Percentiles rank a stretch among this genome's conserved stretches.
Evolutionary conservation across 2,113 vertebrate genomes (phyloP).

Genomic region (Bufo gargarizans): DNA sequence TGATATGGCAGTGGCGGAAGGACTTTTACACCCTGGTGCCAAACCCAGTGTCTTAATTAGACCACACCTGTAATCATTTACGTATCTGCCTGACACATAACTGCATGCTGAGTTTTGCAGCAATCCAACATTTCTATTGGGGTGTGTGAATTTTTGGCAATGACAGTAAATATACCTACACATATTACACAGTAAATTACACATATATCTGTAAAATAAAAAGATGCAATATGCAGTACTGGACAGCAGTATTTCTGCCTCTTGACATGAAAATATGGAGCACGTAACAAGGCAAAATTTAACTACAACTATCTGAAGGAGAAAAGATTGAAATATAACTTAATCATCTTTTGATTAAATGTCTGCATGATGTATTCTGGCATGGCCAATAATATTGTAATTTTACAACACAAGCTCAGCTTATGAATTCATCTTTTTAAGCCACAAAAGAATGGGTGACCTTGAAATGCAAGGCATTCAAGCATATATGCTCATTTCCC

Average conservation of each 20-base stretch:
- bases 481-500: slow-evolving; percentile 50
- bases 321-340: slow-evolving; percentile 45
- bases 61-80: too few relatives aligned
- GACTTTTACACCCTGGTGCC: too few relatives aligned
- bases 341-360: slow-evolving; percentile 54
- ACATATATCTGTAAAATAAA: background rate
- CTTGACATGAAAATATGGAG: slow-evolving; percentile 13
- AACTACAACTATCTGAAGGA: slow-evolving; percentile 40
- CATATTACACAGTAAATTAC: too few relatives aligned
- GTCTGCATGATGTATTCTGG: slow-evolving; percentile 44
- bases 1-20: too few relatives aligned
- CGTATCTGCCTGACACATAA: too few relatives aligned
- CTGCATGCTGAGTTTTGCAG: too few relatives aligned
- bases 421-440: slow-evolving; percentile 50
- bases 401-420: slow-evolving; percentile 44
- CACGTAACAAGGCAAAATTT: slow-evolving; percentile 30
- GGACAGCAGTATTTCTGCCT: background rate
- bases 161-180: too few relatives aligned
- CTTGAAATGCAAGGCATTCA: slow-evolving; percentile 41
- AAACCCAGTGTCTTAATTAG: too few relatives aligned
- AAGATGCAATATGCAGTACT: background rate
- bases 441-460: slow-evolving; percentile 40
- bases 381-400: slow-evolving; percentile 46
- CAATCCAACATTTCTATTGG: too few relatives aligned
- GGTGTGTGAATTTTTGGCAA: too few relatives aligned